Evolutionary conservation across 2,888 invertebrate species (phyloP).

Genomic region (Agriopis marginaria): DNA sequence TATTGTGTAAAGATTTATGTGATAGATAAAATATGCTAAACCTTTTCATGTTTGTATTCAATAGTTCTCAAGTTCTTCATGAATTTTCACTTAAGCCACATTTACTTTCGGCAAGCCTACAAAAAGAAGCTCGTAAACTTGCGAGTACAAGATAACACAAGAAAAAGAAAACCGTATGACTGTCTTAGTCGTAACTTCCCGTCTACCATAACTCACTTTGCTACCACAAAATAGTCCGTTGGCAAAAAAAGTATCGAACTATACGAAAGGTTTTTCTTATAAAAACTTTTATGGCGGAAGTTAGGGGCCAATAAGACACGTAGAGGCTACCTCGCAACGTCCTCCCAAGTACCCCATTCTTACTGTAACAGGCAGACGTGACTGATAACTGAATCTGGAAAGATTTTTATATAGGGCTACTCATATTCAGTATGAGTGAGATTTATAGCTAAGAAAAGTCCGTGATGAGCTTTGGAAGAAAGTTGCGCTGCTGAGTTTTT

Average conservation of each 20-base stretch:
- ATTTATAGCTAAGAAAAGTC: constrained; percentile 4
- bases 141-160: background rate
- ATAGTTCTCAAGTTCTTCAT: too few species aligned
- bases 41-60: too few species aligned
- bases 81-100: too few species aligned
- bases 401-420: constrained; percentile 10
- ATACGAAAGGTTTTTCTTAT: constrained; percentile 29
- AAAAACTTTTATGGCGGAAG: constrained; percentile 33
- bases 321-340: constrained; percentile 28
- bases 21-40: too few species aligned
- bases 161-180: constrained; percentile 19
- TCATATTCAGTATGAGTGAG: constrained; percentile 9
- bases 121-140: background rate
- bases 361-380: constrained; percentile 32
- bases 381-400: constrained; percentile 30
- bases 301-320: constrained; percentile 36
- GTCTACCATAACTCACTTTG: constrained; percentile 29
- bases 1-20: too few species aligned
- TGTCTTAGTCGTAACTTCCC: constrained; percentile 26
- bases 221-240: constrained; percentile 19
- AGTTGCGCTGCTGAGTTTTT: too few species aligned
- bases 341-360: constrained; percentile 35
- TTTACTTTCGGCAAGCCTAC: too few species aligned
- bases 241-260: constrained; percentile 27
- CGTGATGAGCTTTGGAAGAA: constrained; percentile 1